These are phyloP conservation scores for Drosophila aldrichi DNA, from an alignment of 2,888 invertebrate genomes.

Conservation along the genomic window DNA sequence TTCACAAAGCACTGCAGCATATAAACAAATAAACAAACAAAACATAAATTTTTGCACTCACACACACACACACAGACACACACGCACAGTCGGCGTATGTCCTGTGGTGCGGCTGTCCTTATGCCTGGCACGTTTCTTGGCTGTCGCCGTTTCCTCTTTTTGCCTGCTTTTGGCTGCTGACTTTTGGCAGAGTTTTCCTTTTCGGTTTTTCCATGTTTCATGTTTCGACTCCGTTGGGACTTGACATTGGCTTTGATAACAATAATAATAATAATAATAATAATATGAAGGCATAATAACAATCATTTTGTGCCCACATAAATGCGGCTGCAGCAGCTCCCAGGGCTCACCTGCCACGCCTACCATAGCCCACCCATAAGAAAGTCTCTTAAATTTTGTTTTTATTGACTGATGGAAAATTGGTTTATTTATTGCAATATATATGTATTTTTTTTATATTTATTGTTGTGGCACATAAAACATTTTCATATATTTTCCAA, in stretches of 20 bases:
- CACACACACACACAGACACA: constrained; percentile 15
- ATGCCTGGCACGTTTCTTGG: constrained; percentile 62
- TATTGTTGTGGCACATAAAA: constrained; percentile 50
- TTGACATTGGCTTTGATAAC: constrained; percentile 74
- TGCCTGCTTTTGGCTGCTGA: constrained; percentile 16
- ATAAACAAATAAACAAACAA: constrained; percentile 78
- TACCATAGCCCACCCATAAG: constrained; percentile 24
- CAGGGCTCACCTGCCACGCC: constrained; percentile 14
- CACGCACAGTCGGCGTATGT: constrained; percentile 7
- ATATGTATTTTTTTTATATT: constrained; percentile 67
- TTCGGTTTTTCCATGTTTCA: constrained; percentile 17
- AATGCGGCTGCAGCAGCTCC: constrained; percentile 48
- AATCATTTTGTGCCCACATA: constrained; percentile 71
- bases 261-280: constrained; percentile 68
- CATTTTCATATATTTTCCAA: constrained; percentile 26
- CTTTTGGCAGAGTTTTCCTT: constrained; percentile 7
- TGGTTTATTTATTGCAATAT: constrained; percentile 67
- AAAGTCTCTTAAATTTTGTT: constrained; percentile 39
- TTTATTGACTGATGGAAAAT: constrained; percentile 70
- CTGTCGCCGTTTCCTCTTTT: constrained; percentile 47
- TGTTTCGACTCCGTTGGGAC: constrained; percentile 35
- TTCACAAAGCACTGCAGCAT: constrained; percentile 67
- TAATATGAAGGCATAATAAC: constrained; percentile 72
- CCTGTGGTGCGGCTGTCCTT: constrained; percentile 29
- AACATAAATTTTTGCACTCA: constrained; percentile 70